Conservation (phyloP, 2,888 invertebrate genomes). For the Coronaproctus castanopsis region DNA sequence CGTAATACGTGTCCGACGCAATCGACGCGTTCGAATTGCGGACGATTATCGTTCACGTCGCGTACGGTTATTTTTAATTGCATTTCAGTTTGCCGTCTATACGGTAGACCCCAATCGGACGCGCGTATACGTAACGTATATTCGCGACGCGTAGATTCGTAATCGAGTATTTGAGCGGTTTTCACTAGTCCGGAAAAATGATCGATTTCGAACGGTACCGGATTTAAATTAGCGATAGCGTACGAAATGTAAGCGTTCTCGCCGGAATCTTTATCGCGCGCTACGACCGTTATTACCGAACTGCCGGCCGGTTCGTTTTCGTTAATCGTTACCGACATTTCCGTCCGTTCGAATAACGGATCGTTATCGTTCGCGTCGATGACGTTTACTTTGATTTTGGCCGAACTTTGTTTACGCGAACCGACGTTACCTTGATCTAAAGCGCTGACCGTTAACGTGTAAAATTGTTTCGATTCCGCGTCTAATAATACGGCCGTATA, state of each 20-base stretch:
- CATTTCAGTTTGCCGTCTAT: conserved; percentile 76
- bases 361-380: conserved; percentile 87
- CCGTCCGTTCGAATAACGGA: conserved; percentile 57
- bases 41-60: conserved; percentile 83
- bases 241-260: conserved; percentile 92
- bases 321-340: conserved; percentile 49
- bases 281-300: conserved; percentile 61
- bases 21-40: conserved; percentile 68
- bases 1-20: conserved; percentile 66
- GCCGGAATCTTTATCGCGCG: conserved; percentile 73
- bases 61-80: conserved; percentile 55
- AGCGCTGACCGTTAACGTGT: conserved; percentile 73
- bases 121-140: conserved; percentile 68
- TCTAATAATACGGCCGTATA: conserved; percentile 65
- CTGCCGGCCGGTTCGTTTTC: conserved; percentile 78
- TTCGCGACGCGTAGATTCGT: conserved; percentile 68
- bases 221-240: conserved; percentile 71
- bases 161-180: conserved; percentile 65
- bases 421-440: conserved; percentile 70
- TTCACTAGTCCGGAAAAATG: conserved; percentile 79
- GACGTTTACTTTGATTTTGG: conserved; percentile 72
- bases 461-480: conserved; percentile 62
- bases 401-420: conserved; percentile 65
- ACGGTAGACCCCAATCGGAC: conserved; percentile 88
- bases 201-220: conserved; percentile 87